A percentile compares a stretch with the other conserved stretches of the same genome.
phyloP scores from a whole-genome alignment of 2,113 vertebrate genomes.

The Solea solea region DNA sequence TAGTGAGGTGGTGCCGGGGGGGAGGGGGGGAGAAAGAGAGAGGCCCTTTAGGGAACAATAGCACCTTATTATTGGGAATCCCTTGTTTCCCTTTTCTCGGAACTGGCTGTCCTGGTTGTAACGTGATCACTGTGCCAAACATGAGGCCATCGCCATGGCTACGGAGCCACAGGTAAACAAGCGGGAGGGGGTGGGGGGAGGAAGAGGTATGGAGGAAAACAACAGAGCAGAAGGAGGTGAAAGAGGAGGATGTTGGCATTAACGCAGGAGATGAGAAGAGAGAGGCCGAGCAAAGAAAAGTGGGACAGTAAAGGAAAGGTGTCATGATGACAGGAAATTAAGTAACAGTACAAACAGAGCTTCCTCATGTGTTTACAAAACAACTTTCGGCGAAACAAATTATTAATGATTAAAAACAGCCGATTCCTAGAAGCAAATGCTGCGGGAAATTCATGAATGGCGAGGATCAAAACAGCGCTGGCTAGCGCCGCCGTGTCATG shows the following conservation, averaged over 20 bases:
- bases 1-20: background rate
- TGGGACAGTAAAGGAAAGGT: background rate
- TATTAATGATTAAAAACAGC: background rate
- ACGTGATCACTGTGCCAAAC: constrained; percentile 73
- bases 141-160: constrained; percentile 51
- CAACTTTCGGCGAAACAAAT: background rate
- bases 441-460: background rate
- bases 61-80: constrained; percentile 70
- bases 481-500: no score
- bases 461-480: no score
- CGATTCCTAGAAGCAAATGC: background rate
- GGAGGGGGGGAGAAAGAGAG: background rate
- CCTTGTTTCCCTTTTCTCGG: constrained; percentile 65
- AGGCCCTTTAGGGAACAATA: constrained; percentile 70
- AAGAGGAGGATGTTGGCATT: background rate
- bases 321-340: background rate
- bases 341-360: background rate
- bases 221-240: background rate
- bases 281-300: background rate
- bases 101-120: constrained; percentile 77
- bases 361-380: background rate
- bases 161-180: constrained; percentile 75
- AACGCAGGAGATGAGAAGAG: background rate
- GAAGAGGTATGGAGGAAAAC: constrained; percentile 1
- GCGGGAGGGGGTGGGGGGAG: constrained; percentile 18